Evolutionary conservation across 2,113 vertebrate genomes (phyloP), one percentile per base, ranked within the genome.

Genomic region (Lutjanus erythropterus): DNA sequence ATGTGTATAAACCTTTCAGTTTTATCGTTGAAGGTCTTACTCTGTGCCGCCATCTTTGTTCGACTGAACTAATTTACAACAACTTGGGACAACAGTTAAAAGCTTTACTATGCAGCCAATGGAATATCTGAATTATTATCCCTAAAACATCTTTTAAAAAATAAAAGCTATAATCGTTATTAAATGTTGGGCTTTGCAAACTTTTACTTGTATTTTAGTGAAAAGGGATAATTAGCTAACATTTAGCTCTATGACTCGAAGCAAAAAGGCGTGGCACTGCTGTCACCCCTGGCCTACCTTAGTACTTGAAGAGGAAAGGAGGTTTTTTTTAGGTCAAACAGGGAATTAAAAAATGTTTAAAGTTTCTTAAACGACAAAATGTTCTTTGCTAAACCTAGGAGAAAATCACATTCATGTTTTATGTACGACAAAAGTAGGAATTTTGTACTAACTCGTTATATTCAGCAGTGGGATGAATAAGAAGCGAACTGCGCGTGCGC

Each of bases 401-500:
- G 12, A 7, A 29, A 14, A 18, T 68, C 6, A 41, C 23, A 21
- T 25, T 6, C 2, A 60, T 16, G 3, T 35, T 52, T 35, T 3
- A 44, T 10, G 1, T 5, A 3, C 2, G 21, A 46, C 25, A 21
- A 55, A 35, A 29, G 0, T 19, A n/a, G 5, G 1, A 55, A 47
- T 9, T 37, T 47, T 15, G 18, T 2, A 0, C 29, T 33, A n/a
- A 18, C 37, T 16, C 1, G 4, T 21, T 37, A 7, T 9, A n/a
- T 44, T 12, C 12, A 19, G 9, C 2, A 15, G 8, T 1, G 3
- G 33, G 15, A 61, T 29, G 4, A n/a, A 33, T 2, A 21, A 0
- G 35, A 16, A 47, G 46, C 2, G 1, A 23, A 41, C 7, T 47
- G 78, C 33, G 81, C 81, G 62, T 72, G 87, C 81, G 87, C 61